A percentile compares a stretch with the other conserved stretches of the same genome.
phyloP scores from a whole-genome alignment of 2,113 vertebrate genomes.

The Notothenia coriiceps region DNA sequence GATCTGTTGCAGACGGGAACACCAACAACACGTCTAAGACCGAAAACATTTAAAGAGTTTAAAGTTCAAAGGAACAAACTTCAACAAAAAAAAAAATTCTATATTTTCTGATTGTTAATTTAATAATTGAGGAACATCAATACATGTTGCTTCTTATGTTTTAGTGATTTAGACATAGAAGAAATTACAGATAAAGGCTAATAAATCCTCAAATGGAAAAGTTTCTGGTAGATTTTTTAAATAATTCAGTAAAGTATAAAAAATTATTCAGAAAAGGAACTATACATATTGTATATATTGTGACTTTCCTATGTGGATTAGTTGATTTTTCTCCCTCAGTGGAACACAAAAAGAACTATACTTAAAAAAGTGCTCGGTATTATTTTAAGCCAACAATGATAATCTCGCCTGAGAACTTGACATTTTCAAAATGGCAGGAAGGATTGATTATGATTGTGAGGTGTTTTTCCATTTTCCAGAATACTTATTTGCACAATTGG shows the following conservation, averaged over 20 bases:
- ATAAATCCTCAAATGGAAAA: background rate
- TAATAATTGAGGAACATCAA: too few relatives aligned
- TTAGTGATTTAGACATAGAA: background rate
- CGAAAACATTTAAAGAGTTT: background rate
- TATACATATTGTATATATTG: background rate
- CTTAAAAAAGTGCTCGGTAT: background rate
- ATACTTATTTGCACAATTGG: background rate
- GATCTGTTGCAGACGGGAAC: constrained; percentile 16
- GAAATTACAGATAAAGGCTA: background rate
- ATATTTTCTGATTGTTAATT: too few relatives aligned
- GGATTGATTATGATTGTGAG: background rate
- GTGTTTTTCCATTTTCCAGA: background rate
- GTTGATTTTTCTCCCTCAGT: background rate
- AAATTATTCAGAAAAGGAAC: background rate
- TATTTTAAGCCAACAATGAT: background rate
- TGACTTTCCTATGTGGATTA: background rate
- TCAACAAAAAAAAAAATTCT: too few relatives aligned
- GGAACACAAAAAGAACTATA: background rate
- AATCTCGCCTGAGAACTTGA: constrained; percentile 17
- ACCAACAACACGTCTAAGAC: background rate
- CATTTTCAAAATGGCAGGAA: constrained; percentile 37
- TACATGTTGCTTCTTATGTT: background rate
- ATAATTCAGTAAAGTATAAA: too few relatives aligned
- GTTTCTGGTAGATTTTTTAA: background rate
- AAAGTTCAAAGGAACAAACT: too few relatives aligned